These are phyloP conservation scores for Xiphydria camelus DNA, from an alignment of 2,888 invertebrate genomes.

Conservation along the genomic window DNA sequence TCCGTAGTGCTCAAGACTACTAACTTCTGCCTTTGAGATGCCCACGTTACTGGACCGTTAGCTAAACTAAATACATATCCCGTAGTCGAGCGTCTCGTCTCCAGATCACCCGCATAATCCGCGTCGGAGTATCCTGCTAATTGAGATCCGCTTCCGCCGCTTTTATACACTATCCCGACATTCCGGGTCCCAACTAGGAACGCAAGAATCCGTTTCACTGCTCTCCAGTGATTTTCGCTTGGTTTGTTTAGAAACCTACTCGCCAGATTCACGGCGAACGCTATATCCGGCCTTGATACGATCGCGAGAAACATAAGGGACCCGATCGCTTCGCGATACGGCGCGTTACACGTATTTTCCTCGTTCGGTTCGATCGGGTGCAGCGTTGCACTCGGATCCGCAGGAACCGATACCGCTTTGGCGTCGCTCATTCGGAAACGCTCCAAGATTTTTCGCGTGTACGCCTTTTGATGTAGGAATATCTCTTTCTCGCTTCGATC, in stretches of 20 bases:
- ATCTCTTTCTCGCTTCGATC: too few relatives aligned
- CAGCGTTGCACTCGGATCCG: too few relatives aligned
- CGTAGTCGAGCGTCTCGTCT: constrained; percentile 20
- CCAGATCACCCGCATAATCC: constrained; percentile 21
- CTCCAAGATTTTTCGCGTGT: too few relatives aligned
- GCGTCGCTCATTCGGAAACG: too few relatives aligned
- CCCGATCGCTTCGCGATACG: too few relatives aligned
- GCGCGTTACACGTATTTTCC: too few relatives aligned
- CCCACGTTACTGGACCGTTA: too few relatives aligned
- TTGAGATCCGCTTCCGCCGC: too few relatives aligned
- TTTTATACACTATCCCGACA: constrained; percentile 17
- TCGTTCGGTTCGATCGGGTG: too few relatives aligned
- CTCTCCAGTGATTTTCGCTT: constrained; percentile 9
- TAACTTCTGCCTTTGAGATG: constrained; percentile 16
- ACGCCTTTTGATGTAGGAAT: too few relatives aligned
- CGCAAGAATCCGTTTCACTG: too few relatives aligned
- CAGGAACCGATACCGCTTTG: too few relatives aligned
- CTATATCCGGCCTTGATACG: constrained; percentile 17
- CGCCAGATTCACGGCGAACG: constrained; percentile 14
- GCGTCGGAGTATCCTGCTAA: constrained; percentile 24
- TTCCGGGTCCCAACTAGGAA: constrained; percentile 13
- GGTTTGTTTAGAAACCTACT: constrained; percentile 13
- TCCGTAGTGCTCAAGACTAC: constrained; percentile 20
- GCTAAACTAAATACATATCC: constrained; percentile 18
- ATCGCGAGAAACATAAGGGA: constrained; percentile 11